Evolutionary conservation across 2,888 invertebrate genomes (phyloP).

Genomic region (Tiliacea citrago): DNA sequence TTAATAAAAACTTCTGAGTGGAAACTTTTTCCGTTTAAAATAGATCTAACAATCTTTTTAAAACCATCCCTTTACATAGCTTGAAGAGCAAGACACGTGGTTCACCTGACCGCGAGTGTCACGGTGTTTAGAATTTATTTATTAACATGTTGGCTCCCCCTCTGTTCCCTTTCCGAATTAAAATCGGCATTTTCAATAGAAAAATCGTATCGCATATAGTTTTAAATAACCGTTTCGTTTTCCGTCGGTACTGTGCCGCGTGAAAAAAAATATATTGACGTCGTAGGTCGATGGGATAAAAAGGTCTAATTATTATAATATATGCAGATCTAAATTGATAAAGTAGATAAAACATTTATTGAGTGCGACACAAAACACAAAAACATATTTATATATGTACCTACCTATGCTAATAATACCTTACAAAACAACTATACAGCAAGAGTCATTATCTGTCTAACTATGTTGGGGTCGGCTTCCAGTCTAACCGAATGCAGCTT

Average conservation of each 20-base stretch:
- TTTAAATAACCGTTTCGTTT: not conserved
- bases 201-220: not conserved
- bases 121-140: conserved; percentile 14
- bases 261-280: no score
- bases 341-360: not conserved
- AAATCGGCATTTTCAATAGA: conserved; percentile 19
- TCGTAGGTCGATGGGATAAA: no score
- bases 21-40: not conserved
- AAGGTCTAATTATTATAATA: no score
- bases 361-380: not conserved
- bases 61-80: not conserved
- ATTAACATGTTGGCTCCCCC: conserved; percentile 21
- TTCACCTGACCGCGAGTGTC: conserved; percentile 29
- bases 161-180: conserved; percentile 6
- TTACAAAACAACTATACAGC: not conserved
- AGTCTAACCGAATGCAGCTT: no score
- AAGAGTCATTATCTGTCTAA: no score
- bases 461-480: not conserved
- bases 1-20: no score
- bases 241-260: conserved; percentile 16
- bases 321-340: not conserved
- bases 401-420: not conserved
- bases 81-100: conserved; percentile 25
- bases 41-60: not conserved
- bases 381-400: not conserved